phyloP scores from a whole-genome alignment of 2,797 vertebrate genomes.

The Gephyroberyx darwinii region DNA sequence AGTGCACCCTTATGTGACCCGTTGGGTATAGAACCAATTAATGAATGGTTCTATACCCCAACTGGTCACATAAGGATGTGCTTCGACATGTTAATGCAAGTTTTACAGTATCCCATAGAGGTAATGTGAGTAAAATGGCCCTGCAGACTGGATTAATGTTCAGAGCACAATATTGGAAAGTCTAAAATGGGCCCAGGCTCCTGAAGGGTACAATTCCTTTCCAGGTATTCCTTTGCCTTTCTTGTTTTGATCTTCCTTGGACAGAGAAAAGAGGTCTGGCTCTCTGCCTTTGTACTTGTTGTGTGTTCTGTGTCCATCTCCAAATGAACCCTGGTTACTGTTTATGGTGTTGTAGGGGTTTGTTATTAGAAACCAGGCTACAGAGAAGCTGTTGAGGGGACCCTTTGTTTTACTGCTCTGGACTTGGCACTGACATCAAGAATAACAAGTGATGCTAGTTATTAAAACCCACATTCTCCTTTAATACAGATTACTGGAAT shows the following conservation, averaged over 20 bases:
- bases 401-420: constrained; percentile 10
- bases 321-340: constrained; percentile 4
- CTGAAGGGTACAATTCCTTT: constrained; percentile 15
- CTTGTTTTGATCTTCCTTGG: constrained; percentile 6
- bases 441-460: not conserved
- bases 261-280: constrained; percentile 7
- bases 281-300: constrained; percentile 21
- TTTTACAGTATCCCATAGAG: constrained; percentile 43
- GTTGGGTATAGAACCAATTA: too few species aligned
- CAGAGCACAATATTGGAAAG: constrained; percentile 9
- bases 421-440: not conserved
- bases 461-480: too few species aligned
- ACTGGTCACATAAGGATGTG: not conserved
- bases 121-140: constrained; percentile 41
- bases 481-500: too few species aligned
- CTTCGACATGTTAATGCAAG: constrained; percentile 36
- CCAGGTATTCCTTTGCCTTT: not conserved
- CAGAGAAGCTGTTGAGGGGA: constrained; percentile 12
- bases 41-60: too few species aligned
- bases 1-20: too few species aligned
- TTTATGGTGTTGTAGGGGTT: constrained; percentile 33
- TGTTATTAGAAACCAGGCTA: constrained; percentile 41
- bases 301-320: constrained; percentile 13
- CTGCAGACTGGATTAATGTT: constrained; percentile 19
- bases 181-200: constrained; percentile 32